Conservation (phyloP, 2,797 vertebrate genomes). For the Apogon talboti region DNA sequence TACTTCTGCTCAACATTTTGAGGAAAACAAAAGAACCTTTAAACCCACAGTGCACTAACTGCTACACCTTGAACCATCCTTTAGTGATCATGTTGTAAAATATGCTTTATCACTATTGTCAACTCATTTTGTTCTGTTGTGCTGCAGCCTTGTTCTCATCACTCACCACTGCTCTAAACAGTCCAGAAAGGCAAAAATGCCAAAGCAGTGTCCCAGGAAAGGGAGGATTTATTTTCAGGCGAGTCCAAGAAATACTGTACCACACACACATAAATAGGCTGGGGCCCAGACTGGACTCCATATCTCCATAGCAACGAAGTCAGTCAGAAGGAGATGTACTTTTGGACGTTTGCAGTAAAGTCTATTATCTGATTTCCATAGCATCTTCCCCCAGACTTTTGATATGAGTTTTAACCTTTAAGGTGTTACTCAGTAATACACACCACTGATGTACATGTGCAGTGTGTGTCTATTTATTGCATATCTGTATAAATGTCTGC, state of each 20-base stretch:
- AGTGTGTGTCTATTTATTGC: constrained; percentile 3
- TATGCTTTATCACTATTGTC: constrained; percentile 40
- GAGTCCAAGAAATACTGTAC: constrained; percentile 24
- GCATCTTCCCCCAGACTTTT: constrained; percentile 39
- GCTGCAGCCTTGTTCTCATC: constrained; percentile 26
- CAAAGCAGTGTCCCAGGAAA: constrained; percentile 47
- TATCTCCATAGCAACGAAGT: constrained; percentile 67
- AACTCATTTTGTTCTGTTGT: constrained; percentile 26
- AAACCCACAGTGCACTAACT: not conserved
- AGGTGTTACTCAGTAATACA: constrained; percentile 30
- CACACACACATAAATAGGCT: constrained; percentile 17
- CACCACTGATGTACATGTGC: constrained; percentile 7
- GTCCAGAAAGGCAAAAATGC: constrained; percentile 43
- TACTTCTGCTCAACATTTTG: not conserved
- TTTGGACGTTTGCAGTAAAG: constrained; percentile 60
- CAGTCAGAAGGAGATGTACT: constrained; percentile 38
- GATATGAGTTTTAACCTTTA: constrained; percentile 48
- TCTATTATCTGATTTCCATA: constrained; percentile 63
- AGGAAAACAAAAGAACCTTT: not conserved
- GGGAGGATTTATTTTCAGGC: constrained; percentile 14
- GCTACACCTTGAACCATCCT: not conserved
- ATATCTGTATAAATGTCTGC: constrained; percentile 35
- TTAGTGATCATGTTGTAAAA: not conserved
- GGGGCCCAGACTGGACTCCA: constrained; percentile 18
- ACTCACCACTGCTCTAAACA: constrained; percentile 24